phyloP scores from a whole-genome alignment of 2,797 vertebrate species.

The Apogon talboti region DNA sequence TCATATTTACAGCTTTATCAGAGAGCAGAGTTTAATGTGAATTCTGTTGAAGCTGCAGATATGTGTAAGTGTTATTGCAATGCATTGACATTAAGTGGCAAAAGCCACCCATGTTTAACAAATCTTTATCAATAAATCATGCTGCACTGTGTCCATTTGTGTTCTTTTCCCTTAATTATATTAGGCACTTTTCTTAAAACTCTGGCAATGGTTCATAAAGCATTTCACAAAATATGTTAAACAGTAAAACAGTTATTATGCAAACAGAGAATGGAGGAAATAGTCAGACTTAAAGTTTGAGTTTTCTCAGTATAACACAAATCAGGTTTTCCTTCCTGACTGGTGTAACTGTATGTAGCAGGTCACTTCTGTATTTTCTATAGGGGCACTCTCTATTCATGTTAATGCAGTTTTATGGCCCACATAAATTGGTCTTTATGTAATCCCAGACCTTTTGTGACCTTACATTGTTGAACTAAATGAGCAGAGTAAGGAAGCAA shows the following conservation, averaged over 20 bases:
- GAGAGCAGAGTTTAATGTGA: no score
- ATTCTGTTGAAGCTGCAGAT: background rate
- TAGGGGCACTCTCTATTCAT: slow-evolving; percentile 35
- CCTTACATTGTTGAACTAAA: slow-evolving; percentile 46
- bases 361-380: slow-evolving; percentile 20
- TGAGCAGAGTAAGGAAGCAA: slow-evolving; percentile 24
- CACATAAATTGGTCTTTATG: slow-evolving; percentile 47
- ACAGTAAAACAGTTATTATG: slow-evolving; percentile 8
- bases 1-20: no score
- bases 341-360: slow-evolving; percentile 14
- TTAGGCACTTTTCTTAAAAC: slow-evolving; percentile 7
- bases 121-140: slow-evolving; percentile 21
- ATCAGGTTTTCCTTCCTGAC: slow-evolving; percentile 33
- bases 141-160: slow-evolving; percentile 16
- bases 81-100: background rate
- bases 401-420: slow-evolving; percentile 43
- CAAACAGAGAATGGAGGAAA: slow-evolving; percentile 21
- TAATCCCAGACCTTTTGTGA: slow-evolving; percentile 34
- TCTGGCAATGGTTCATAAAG: slow-evolving; percentile 9
- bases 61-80: slow-evolving; percentile 9
- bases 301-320: slow-evolving; percentile 1
- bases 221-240: slow-evolving; percentile 10
- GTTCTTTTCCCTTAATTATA: background rate
- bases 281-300: background rate
- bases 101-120: slow-evolving; percentile 12